phyloP scores from a whole-genome alignment of 64 coral and sea anemone genomes.

The Montipora cactus region DNA sequence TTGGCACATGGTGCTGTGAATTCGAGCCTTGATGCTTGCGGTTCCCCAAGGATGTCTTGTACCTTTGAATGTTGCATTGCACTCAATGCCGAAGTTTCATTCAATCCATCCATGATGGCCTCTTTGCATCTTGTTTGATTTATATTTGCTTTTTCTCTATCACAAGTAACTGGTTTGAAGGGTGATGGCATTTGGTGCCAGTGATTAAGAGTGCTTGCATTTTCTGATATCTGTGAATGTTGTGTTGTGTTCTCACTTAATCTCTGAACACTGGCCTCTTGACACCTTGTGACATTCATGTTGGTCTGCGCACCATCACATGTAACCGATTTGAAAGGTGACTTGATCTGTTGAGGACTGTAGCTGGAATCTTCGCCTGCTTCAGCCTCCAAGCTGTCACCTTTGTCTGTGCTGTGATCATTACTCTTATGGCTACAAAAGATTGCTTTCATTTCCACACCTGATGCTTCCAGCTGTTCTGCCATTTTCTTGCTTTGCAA shows the following conservation, averaged over 20 bases:
- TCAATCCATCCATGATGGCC: too few relatives aligned
- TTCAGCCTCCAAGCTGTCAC: neutral
- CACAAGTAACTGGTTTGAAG: neutral
- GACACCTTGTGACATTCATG: neutral
- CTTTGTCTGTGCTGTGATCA: neutral
- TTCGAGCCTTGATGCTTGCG: neutral
- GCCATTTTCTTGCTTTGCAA: neutral
- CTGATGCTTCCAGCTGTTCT: slow-evolving; percentile 15
- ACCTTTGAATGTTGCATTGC: neutral
- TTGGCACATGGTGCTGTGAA: neutral
- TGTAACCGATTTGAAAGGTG: neutral
- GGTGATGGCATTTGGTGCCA: neutral
- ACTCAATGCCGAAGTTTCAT: too few relatives aligned
- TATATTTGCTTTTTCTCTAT: neutral
- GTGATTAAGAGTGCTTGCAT: too few relatives aligned
- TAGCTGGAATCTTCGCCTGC: neutral
- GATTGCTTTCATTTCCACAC: neutral
- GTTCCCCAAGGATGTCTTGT: neutral
- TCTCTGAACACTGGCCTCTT: neutral
- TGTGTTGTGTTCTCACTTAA: neutral
- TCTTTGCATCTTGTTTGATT: too few relatives aligned
- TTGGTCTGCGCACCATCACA: neutral
- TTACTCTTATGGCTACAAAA: neutral
- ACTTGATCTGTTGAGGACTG: neutral
- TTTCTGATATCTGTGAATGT: neutral